Conservation (phyloP, 1,140 invertebrate species). For the Uloborus diversus region DNA sequence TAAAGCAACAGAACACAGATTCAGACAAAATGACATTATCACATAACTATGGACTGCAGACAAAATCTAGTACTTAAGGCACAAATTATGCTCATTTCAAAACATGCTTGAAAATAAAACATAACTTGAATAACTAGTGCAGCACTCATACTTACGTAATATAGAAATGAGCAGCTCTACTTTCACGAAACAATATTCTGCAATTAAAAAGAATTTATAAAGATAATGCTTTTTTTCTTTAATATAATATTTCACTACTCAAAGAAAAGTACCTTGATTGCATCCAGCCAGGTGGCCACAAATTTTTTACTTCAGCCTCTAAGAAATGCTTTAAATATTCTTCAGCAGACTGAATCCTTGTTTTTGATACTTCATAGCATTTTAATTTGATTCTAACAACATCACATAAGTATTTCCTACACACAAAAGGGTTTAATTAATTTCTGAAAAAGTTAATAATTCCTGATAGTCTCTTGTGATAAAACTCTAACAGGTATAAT, state of each 20-base stretch:
- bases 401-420: constrained; percentile 67
- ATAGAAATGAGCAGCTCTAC: constrained; percentile 61
- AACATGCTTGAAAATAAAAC: no score
- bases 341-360: constrained; percentile 69
- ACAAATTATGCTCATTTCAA: no score
- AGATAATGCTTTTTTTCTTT: no score
- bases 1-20: not conserved
- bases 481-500: not conserved
- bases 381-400: constrained; percentile 68
- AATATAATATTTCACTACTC: no score
- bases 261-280: constrained; percentile 63
- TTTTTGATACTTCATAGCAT: constrained; percentile 68
- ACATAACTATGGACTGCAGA: no score
- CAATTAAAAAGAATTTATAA: not conserved
- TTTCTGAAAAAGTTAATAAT: no score
- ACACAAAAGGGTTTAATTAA: not conserved
- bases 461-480: no score
- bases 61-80: no score
- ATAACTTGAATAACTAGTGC: no score
- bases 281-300: constrained; percentile 74
- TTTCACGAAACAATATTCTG: constrained; percentile 64
- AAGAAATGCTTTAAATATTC: constrained; percentile 70
- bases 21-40: not conserved
- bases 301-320: constrained; percentile 68
- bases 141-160: constrained; percentile 55